A percentile compares a stretch with the other conserved stretches of the same genome.
phyloP scores from a whole-genome alignment of 2,888 invertebrate genomes.

The Xestia c-nigrum region DNA sequence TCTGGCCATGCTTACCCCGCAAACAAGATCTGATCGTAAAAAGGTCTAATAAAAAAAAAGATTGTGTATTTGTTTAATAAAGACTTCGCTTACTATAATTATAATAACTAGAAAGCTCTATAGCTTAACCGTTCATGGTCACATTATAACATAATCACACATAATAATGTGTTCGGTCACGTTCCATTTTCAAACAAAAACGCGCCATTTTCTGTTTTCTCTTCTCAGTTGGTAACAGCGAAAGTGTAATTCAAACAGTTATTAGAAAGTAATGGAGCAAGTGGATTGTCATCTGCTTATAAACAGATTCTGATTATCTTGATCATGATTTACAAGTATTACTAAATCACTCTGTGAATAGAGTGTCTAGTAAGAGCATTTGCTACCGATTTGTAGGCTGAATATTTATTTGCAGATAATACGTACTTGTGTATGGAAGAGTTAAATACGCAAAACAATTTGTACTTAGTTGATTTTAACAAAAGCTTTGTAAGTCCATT shows the following conservation, averaged over 20 bases:
- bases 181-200: constrained; percentile 68
- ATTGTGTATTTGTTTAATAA: constrained; percentile 3
- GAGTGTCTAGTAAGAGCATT: no score
- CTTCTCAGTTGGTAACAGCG: constrained; percentile 69
- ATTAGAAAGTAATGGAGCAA: constrained; percentile 77
- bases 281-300: constrained; percentile 42
- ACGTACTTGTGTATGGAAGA: not conserved
- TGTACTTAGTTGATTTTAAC: not conserved
- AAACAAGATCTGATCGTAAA: not conserved
- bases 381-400: constrained; percentile 13
- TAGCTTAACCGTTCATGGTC: constrained; percentile 49
- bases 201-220: constrained; percentile 77
- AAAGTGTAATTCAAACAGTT: constrained; percentile 76
- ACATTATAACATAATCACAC: constrained; percentile 66
- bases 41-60: not conserved
- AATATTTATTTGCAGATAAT: not conserved
- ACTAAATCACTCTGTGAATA: constrained; percentile 39
- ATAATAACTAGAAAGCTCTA: constrained; percentile 58
- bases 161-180: constrained; percentile 72
- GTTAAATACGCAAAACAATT: not conserved
- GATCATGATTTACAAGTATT: constrained; percentile 31
- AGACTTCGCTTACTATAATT: constrained; percentile 16
- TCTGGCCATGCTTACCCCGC: not conserved
- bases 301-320: constrained; percentile 24
- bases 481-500: not conserved